These are phyloP conservation scores for Cryptoblepharus egeriae DNA, from an alignment of 2,797 vertebrate species.

Conservation along the genomic window DNA sequence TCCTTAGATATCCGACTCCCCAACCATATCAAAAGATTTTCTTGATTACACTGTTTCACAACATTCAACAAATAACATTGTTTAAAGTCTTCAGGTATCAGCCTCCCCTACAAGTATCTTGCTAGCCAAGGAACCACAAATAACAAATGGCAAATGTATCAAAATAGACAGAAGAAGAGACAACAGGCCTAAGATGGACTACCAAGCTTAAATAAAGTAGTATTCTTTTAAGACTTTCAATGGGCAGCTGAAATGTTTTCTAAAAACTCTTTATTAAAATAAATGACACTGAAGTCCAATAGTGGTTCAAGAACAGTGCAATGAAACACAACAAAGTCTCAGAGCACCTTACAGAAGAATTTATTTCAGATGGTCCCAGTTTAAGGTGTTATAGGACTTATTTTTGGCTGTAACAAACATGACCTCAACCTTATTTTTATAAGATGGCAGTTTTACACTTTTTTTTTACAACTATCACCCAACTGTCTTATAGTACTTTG, in stretches of 20 bases:
- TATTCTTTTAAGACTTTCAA: too few species aligned
- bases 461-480: neutral
- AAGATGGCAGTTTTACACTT: neutral
- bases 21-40: neutral
- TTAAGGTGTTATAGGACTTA: too few species aligned
- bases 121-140: conserved; percentile 36
- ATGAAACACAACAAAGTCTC: neutral
- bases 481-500: neutral
- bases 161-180: neutral
- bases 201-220: neutral
- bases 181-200: too few species aligned
- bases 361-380: too few species aligned
- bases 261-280: neutral
- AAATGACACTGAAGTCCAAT: neutral
- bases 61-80: conserved; percentile 37
- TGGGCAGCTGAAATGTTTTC: neutral
- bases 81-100: conserved; percentile 14
- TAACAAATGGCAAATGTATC: neutral
- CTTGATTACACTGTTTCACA: conserved; percentile 27
- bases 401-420: too few species aligned
- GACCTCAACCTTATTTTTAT: too few species aligned
- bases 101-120: neutral
- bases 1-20: too few species aligned
- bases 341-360: too few species aligned
- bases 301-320: neutral